A percentile compares a stretch with the other conserved stretches of the same genome.
Conservation (phyloP, 2,113 vertebrate species). For the Phrynosoma blainvillii region DNA sequence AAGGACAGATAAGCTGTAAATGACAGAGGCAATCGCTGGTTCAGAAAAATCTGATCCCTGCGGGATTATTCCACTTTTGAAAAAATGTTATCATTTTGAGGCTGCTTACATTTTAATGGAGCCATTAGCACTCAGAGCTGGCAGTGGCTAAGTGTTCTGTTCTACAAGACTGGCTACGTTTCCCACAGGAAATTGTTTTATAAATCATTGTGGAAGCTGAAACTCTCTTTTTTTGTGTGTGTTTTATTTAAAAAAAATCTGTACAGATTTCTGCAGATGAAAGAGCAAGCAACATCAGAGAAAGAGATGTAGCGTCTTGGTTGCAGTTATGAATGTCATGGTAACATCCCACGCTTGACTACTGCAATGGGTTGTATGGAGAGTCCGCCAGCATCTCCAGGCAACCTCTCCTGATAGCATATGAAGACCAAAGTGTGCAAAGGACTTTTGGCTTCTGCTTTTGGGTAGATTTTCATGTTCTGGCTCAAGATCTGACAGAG, state of each 20-base stretch:
- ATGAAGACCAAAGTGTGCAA: too few species aligned
- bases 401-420: too few species aligned
- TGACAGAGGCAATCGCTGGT: slow-evolving; percentile 41
- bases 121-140: slow-evolving; percentile 46
- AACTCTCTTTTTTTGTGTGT: slow-evolving; percentile 22
- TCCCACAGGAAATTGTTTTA: slow-evolving; percentile 70
- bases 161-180: slow-evolving; percentile 65
- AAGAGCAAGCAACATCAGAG: neutral
- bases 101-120: slow-evolving; percentile 55
- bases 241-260: neutral
- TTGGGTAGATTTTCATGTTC: too few species aligned
- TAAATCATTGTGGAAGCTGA: slow-evolving; percentile 69
- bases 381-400: neutral
- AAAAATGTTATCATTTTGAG: slow-evolving; percentile 47
- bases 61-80: slow-evolving; percentile 49
- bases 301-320: neutral
- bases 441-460: too few species aligned
- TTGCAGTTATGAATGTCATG: neutral
- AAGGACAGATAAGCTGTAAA: slow-evolving; percentile 45
- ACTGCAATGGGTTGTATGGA: neutral
- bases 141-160: slow-evolving; percentile 63
- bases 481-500: too few species aligned
- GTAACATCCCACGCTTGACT: neutral
- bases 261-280: neutral
- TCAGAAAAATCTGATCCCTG: slow-evolving; percentile 50